Conservation (phyloP, 2,113 vertebrate genomes). For the Cryptotis parvus region DNA sequence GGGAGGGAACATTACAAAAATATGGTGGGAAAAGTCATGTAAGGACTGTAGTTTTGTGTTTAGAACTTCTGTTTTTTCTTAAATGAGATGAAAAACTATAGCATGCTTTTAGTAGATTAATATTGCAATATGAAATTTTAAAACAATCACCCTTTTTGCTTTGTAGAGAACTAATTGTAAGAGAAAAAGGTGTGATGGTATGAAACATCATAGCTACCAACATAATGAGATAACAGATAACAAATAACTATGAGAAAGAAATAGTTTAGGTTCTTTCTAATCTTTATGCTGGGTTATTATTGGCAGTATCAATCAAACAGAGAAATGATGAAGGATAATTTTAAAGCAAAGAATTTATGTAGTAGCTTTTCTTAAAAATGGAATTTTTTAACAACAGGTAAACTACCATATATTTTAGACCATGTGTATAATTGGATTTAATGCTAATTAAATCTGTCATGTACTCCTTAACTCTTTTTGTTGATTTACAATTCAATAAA, state of each 20-base stretch:
- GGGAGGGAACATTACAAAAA: background rate
- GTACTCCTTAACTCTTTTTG: background rate
- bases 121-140: background rate
- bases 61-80: background rate
- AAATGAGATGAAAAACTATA: background rate
- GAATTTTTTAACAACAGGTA: background rate
- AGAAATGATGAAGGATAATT: background rate
- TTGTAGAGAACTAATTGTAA: background rate
- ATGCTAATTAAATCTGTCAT: slow-evolving; percentile 19
- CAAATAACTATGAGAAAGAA: background rate
- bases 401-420: background rate
- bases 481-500: slow-evolving; percentile 38
- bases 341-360: background rate
- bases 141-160: background rate
- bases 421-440: background rate
- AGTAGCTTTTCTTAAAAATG: slow-evolving; percentile 15
- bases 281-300: background rate
- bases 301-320: background rate
- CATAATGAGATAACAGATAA: background rate
- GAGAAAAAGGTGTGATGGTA: background rate
- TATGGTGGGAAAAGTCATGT: background rate
- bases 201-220: background rate
- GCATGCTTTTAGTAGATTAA: background rate
- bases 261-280: background rate
- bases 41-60: background rate